Percentiles rank a stretch among this genome's conserved stretches.
phyloP scores from a whole-genome alignment of 2,888 invertebrate species.

The Parapristionchus giblindavisi region DNA sequence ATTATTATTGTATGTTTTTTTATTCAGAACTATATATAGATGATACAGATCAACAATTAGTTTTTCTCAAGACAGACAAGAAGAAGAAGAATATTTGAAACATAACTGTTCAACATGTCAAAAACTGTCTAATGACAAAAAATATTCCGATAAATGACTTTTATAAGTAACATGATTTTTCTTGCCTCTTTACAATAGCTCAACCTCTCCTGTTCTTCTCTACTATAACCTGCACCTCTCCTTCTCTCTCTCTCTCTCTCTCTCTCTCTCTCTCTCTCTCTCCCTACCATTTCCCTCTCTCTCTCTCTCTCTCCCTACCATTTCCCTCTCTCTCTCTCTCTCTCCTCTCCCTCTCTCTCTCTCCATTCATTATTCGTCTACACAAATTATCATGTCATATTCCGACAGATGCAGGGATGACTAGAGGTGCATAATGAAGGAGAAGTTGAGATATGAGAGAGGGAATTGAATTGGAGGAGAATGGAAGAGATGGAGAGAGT shows the following conservation, averaged over 20 bases:
- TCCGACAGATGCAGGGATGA: slow-evolving; percentile 15
- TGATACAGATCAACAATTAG: not conserved
- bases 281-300: not conserved
- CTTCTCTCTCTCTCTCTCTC: slow-evolving; percentile 3
- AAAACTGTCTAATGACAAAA: not conserved
- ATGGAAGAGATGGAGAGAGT: not conserved
- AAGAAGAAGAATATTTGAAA: not conserved
- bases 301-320: not conserved
- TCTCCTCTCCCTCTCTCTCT: not conserved
- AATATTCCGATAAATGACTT: not conserved
- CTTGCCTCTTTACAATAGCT: not conserved
- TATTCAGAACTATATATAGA: not conserved
- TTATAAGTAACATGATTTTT: not conserved
- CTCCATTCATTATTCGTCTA: too few relatives aligned
- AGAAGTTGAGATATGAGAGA: slow-evolving; percentile 1
- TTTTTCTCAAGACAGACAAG: not conserved
- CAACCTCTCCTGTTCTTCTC: slow-evolving; percentile 6
- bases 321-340: not conserved
- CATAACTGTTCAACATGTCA: not conserved
- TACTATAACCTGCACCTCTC: slow-evolving; percentile 1
- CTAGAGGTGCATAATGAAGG: not conserved
- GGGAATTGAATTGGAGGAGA: slow-evolving; percentile 8
- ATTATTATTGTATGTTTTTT: not conserved
- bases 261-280: not conserved
- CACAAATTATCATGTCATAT: too few relatives aligned